Base-by-base conservation (phyloP, 2,113 vertebrate species). In the Gobius niger region DNA sequence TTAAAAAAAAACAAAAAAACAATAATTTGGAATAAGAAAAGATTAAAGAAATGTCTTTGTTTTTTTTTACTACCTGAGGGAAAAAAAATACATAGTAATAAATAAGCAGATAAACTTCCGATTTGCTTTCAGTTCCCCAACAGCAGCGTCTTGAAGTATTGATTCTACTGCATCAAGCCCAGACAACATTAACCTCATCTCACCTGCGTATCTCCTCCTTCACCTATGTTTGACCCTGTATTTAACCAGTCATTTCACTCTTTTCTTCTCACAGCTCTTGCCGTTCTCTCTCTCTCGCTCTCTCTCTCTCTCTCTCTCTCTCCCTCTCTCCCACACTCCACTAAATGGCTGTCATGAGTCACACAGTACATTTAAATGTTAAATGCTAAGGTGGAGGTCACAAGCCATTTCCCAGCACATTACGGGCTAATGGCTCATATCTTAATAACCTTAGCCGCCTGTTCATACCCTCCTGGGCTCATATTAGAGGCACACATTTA, bases 301-400 rank as follows among this genome's bases (percentile, higher is more conserved):
- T 61, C 34, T 44, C 46, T 70, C 52, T 40, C 52, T 57, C 66
- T 59, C 62, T 47, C 44, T 44, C 60, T 40, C 52, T 57, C 66
- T 59, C 62, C 44, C 44, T 61, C 34, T 44, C 46, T 70, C 52
- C 52, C 5, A 19, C 52, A 18, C 52, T 19, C 82, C 24, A 70
- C 66, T 73, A 73, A 87, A 87, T 85, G 83, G 67, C 77, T 77
- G 73, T 65, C 76, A 83, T 88, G 80, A 89, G 81, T 89, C 86
- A 82, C 71, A 68, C 68, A 67, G 85, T 76, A 82, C 84, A 88
- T 88, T 90, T 87, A 87, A 89, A 88, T 88, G 85, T 89, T 85
- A 88, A 88, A 90, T 87, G 88, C 90, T 84, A 78, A 90, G 83
- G 86, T 84, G 70, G 89, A 81, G 87, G 87, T 88, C 86, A 90